Conservation (phyloP, 2,888 invertebrate genomes). For the Erebia epiphron region DNA sequence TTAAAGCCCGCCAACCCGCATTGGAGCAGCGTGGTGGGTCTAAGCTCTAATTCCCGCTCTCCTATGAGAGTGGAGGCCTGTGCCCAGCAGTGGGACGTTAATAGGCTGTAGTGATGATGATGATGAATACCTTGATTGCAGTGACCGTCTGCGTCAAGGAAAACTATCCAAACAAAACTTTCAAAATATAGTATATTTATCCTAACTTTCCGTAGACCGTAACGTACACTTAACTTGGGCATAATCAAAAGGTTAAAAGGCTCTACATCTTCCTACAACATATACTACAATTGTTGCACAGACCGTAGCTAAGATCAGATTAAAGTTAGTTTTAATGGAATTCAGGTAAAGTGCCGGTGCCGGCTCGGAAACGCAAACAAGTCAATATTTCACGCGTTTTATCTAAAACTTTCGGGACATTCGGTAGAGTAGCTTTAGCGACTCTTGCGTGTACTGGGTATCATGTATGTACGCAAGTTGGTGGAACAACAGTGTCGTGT, state of each 20-base stretch:
- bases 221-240: neutral
- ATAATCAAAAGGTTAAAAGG: constrained; percentile 21
- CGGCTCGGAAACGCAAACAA: constrained; percentile 35
- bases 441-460: constrained; percentile 32
- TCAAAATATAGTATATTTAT: neutral
- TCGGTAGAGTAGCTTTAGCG: constrained; percentile 25
- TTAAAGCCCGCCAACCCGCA: too few species aligned
- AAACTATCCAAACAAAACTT: constrained; percentile 1
- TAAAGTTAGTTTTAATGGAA: constrained; percentile 37
- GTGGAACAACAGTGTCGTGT: constrained; percentile 40
- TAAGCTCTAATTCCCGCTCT: too few species aligned
- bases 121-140: too few species aligned
- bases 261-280: constrained; percentile 1
- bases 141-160: neutral
- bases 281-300: constrained; percentile 5
- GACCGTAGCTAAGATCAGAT: constrained; percentile 22
- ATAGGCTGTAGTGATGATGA: too few species aligned
- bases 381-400: constrained; percentile 37
- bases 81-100: too few species aligned
- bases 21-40: too few species aligned
- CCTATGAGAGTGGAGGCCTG: too few species aligned
- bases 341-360: constrained; percentile 31
- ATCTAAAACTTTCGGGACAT: constrained; percentile 34
- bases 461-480: constrained; percentile 34
- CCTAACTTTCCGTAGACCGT: neutral